Evolutionary conservation across 1,140 invertebrate species (phyloP).

Genomic region (Drosophila rhopaloa): DNA sequence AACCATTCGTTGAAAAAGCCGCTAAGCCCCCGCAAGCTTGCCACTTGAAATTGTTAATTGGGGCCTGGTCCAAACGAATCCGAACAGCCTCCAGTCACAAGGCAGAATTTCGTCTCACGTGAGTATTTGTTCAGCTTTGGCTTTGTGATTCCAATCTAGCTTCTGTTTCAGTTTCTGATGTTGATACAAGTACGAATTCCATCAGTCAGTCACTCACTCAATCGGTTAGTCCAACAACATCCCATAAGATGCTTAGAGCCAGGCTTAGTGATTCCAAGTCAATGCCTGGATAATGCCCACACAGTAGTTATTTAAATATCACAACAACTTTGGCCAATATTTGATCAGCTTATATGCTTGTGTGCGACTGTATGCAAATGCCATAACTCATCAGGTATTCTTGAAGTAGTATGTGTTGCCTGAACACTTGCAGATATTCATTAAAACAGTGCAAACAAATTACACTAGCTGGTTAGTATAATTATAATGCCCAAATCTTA

Average conservation of each 20-base stretch:
- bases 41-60: slow-evolving; percentile 63
- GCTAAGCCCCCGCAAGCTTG: slow-evolving; percentile 12
- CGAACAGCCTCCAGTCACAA: slow-evolving; percentile 28
- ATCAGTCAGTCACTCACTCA: slow-evolving; percentile 28
- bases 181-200: slow-evolving; percentile 20
- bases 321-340: slow-evolving; percentile 64
- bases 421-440: neutral
- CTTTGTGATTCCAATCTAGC: slow-evolving; percentile 25
- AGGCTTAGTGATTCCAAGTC: slow-evolving; percentile 11
- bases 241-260: slow-evolving; percentile 21
- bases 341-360: slow-evolving; percentile 52
- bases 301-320: slow-evolving; percentile 69
- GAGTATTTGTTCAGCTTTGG: slow-evolving; percentile 63
- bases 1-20: slow-evolving; percentile 5
- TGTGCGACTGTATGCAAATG: slow-evolving; percentile 51
- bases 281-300: slow-evolving; percentile 38
- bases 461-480: neutral
- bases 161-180: slow-evolving; percentile 40
- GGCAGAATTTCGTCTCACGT: slow-evolving; percentile 53
- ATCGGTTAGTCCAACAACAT: slow-evolving; percentile 31
- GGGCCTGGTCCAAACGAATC: slow-evolving; percentile 36
- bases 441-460: slow-evolving; percentile 1
- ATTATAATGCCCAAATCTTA: neutral
- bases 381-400: slow-evolving; percentile 30
- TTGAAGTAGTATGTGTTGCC: slow-evolving; percentile 25